Base-by-base conservation (phyloP, 30 jellyfish, hydroid and myxozoan species). In the Haliclystus octoradiatus region DNA sequence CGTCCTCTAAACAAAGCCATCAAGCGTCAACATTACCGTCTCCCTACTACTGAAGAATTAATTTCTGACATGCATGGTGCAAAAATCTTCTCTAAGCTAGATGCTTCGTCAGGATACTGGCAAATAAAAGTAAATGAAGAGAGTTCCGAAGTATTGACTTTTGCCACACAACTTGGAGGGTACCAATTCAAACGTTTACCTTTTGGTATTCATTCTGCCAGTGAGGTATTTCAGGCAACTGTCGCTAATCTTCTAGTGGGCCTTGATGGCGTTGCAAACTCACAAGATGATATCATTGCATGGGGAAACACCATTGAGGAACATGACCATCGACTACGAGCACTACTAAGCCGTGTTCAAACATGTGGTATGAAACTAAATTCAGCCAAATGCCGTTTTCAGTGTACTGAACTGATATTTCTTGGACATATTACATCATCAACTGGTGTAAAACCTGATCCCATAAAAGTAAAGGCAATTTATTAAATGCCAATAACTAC, bases 101-200 rank as follows among this genome's bases (percentile, higher is more conserved):
- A 74, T 30, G 81, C 76, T 49, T 23, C 35, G 28, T 31, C 31
- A 0, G 82, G 73, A 12, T 70, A 70, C 52, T 70, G 88, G 88
- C 88, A 72, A 50, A 64, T 78, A 35, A 28, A 52, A 28, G 88
- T 82, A 29, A 93, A 83, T 26, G 50, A 76, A 2, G 79, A 63
- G 52, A 77, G 92, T 35, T 46, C 89, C 22, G 67, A 46, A 1
- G 62, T 84, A 34, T 46, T 70, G 71, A 84, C 93, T 35, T 74
- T 84, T 62, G 83, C 49, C 49, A 77, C 94, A 12, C 84, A 79
- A 30, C 72, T 78, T 47, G 95, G 93, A 26, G 71, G 95, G 13
- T 77, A 63, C 65, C 75, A 79, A 46, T 84, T 65, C 52, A 68
- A 51, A 32, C 79, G 95, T n/a, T 19, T 84, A 26, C 88, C 89